Base-by-base conservation (phyloP, 2,888 invertebrate genomes). In the Steinernema scapterisci region DNA sequence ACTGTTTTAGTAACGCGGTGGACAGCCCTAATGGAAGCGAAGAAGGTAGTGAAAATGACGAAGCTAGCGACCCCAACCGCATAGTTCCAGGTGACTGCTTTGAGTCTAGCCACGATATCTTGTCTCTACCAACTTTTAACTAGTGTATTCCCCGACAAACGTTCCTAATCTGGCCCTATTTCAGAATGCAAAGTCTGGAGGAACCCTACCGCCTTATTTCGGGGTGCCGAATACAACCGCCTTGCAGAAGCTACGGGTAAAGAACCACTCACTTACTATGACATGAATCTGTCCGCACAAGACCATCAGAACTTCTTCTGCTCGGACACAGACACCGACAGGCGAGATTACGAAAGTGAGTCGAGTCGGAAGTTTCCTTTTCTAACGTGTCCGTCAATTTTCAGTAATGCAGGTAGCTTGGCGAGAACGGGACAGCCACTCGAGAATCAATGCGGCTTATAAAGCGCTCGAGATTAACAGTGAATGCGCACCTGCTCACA, bases 261-360 rank as follows among this genome's bases (percentile, higher is more conserved):
- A 87, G 95, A 97, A 83, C 96, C 97, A 0, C 91, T 97, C 54
- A 97, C 97, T 0, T 97, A 95, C 89, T 96, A 97, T 89, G 97
- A 99, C 88, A 97, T 97, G 97, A 99, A 97, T 89, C 90, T 97
- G 56, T 95, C 96, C 0, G 97, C 97, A 23, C 97, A 97, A 90
- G 97, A 97, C 89, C 97, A 99, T 89, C 97, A 97, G 89, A 95
- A 94, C 3, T 94, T 95, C 89, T 95, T 95, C 88, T 95, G 94
- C 0, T 94, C 95, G 89, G 95, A 95, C 88, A 92, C 92, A 70
- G 95, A 95, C 88, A 91, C 91, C 0, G 93, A 93, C 44, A 93
- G 93, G 88, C 92, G 93, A 2, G 95, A 95, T 88, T 94, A 94
- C 89, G 94, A 95, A 89, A 92, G 91, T 92, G 87, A 73, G 79